Conservation (phyloP, 2,113 vertebrate species). For the Chinchilla lanigera region DNA sequence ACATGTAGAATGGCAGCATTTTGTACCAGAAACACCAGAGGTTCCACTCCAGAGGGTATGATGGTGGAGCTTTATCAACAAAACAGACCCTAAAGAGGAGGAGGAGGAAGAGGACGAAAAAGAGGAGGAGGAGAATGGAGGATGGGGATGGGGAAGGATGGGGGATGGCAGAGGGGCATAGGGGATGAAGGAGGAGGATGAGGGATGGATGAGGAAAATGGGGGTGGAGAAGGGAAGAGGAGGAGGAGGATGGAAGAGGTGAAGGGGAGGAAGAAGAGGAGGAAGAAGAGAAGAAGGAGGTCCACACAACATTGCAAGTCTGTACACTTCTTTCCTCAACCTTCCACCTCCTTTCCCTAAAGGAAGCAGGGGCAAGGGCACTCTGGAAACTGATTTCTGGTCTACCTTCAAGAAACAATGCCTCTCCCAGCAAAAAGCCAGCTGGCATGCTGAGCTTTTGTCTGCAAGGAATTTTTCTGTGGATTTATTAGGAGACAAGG, state of each 20-base stretch:
- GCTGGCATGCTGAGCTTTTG: neutral
- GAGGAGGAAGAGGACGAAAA: neutral
- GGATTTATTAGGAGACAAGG: slow-evolving; percentile 50
- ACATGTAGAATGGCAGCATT: too few species aligned
- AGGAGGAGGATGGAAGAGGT: neutral
- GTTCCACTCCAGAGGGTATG: too few species aligned
- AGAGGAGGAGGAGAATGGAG: neutral
- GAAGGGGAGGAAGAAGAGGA: neutral
- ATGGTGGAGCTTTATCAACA: neutral
- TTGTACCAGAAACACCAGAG: neutral
- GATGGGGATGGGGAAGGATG: neutral
- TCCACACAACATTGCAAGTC: neutral
- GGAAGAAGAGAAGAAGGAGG: neutral
- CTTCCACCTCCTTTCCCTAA: neutral
- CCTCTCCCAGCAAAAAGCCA: neutral
- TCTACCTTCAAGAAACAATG: neutral
- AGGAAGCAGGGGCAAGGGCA: neutral
- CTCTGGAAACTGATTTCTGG: neutral
- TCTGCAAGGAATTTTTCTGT: slow-evolving; percentile 13
- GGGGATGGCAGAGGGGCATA: too few species aligned
- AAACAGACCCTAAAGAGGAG: neutral
- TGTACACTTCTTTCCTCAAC: neutral
- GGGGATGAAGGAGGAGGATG: neutral
- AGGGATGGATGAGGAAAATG: neutral
- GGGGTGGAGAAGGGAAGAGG: too few species aligned